phyloP scores from a whole-genome alignment of 2,888 invertebrate species.

The Steinernema carpocapsae region DNA sequence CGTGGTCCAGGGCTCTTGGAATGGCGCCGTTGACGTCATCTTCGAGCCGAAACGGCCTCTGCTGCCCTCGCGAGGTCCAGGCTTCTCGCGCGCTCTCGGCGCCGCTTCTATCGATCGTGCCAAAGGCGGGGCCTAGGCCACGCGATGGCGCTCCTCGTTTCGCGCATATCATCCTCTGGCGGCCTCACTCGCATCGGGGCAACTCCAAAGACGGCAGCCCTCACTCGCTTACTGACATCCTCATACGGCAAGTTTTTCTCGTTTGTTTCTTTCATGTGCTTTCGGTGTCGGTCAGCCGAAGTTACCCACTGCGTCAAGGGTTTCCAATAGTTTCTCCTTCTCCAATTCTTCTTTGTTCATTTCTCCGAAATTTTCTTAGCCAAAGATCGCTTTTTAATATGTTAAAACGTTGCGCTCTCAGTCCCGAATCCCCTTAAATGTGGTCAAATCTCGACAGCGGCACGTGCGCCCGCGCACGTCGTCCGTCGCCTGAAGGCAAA shows the following conservation, averaged over 20 bases:
- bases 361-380: not conserved
- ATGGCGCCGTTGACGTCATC: not conserved
- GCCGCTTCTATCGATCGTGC: not conserved
- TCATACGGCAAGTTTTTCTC: slow-evolving; percentile 27
- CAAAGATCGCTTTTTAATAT: too few species aligned
- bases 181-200: too few species aligned
- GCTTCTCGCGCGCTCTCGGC: not conserved
- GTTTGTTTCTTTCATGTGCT: not conserved
- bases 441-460: not conserved
- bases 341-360: not conserved
- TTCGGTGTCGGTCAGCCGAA: not conserved
- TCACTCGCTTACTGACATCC: slow-evolving; percentile 24
- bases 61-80: not conserved
- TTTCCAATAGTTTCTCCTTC: not conserved
- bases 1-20: not conserved
- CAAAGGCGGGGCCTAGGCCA: slow-evolving; percentile 7
- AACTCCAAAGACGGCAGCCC: slow-evolving; percentile 20
- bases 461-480: not conserved
- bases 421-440: not conserved
- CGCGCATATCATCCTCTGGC: slow-evolving; percentile 28
- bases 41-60: too few species aligned
- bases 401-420: not conserved
- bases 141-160: not conserved
- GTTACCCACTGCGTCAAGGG: not conserved
- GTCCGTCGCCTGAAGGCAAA: not conserved